Evolutionary conservation across 2,888 invertebrate species (phyloP), one percentile per base, ranked within the genome.

Genomic region (Tillus elongatus): DNA sequence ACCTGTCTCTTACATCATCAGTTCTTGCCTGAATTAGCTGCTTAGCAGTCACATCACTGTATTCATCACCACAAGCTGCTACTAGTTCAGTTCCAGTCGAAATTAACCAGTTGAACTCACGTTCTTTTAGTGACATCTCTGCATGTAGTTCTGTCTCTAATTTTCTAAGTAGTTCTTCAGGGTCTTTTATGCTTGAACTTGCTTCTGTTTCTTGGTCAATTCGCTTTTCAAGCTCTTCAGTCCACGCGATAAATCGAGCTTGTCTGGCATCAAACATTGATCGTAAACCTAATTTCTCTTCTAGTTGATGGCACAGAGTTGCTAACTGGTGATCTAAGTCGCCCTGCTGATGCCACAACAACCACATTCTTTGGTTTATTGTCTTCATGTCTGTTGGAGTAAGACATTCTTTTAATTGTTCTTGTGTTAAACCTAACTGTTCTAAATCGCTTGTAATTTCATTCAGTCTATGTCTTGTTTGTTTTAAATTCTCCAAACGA

Each of bases 361-460:
- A 72, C 77, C 86, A 83, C 43, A 82, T 73, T 46, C 77, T 75
- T 58, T 89, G 89, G 48, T 79, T 79, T 32, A 89, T 75, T 9
- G 79, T 70, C 58, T 88, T 83, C 64, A 87, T 81, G 55, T 91
- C 90, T 31, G 79, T 76, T 0, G 88, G 86, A 59, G 85, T 86
- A 3, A 90, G 71, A 51, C 84, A 85, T 57, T 89, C 87, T 52
- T 87, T 85, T 2, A 91, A 67, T 61, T 88, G 82, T 59, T 89
- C 87, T 50, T 86, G 82, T 15, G 78, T 77, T 1, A 81, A 76
- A 29, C 78, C 79, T 0, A 88, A 67, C 16, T 75, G 70, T 58
- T 88, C 85, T 13, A 88, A 67, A 37, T 80, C 77, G 15, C 69
- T 70, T 29, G 73, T 73, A 32, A 76, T 67, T 40, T 70, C 71